Conservation (phyloP, 2,888 invertebrate species). For the Homarus gammarus region DNA sequence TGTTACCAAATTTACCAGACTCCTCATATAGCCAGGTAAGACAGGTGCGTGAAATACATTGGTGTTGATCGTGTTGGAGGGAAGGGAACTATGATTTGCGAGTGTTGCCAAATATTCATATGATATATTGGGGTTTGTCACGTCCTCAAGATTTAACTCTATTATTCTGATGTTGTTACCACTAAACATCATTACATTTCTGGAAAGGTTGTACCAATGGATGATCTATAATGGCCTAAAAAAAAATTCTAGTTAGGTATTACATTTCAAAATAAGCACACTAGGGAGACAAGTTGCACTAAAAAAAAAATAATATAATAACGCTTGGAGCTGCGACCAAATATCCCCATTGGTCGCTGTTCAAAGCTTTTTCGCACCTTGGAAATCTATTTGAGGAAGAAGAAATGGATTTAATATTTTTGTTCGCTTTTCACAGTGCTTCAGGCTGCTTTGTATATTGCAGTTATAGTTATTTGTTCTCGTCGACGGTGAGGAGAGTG, state of each 20-base stretch:
- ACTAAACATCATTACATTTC: too few relatives aligned
- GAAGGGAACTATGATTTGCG: neutral
- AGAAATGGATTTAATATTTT: neutral
- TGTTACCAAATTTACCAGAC: neutral
- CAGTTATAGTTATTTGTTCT: constrained; percentile 3
- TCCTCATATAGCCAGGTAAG: neutral
- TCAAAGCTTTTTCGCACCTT: neutral
- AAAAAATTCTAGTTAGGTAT: too few relatives aligned
- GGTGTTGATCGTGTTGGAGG: neutral
- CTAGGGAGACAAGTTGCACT: neutral
- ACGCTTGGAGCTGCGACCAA: constrained; percentile 22
- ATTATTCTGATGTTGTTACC: too few relatives aligned
- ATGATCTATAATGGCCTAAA: too few relatives aligned
- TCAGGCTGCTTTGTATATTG: constrained; percentile 35
- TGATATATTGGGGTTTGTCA: too few relatives aligned
- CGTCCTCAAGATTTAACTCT: too few relatives aligned
- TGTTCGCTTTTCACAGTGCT: constrained; percentile 8
- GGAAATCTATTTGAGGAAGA: neutral
- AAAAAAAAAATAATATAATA: neutral
- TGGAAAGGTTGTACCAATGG: too few relatives aligned
- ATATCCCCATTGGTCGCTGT: constrained; percentile 36
- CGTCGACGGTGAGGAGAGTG: neutral
- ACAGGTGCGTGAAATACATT: neutral
- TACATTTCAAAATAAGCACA: too few relatives aligned
- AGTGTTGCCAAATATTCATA: neutral